Base-by-base conservation (phyloP, 2,888 invertebrate species). In the Herminia tarsipennalis region DNA sequence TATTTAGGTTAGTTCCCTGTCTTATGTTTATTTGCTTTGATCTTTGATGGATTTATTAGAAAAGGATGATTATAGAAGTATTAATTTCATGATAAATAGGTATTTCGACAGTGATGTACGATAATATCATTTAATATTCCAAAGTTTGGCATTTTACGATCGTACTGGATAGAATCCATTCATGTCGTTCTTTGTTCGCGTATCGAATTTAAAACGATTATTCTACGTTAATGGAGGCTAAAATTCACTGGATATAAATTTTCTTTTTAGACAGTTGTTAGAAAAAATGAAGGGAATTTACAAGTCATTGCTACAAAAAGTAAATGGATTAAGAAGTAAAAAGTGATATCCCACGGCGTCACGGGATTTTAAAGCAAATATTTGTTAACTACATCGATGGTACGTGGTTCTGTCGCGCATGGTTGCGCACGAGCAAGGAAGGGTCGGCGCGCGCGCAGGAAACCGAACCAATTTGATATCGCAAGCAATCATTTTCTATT, bases 341-440 rank as follows among this genome's bases (percentile, higher is more conserved):
- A 76, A 78, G 66, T 56, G 61, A 55, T 64, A 60, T 65, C 66
- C 64, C 63, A 57, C 57, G 55, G 48, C 56, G 56, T 59, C 62
- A 52, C 54, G 63, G 67, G 60, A 51, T 60, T 68, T 63, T 70
- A 73, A 67, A 75, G 73, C 78, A 76, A 85, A 86, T 81, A 83
- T 87, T 87, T 74, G 79, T 77, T 77, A 68, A 72, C 78, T 79
- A 81, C 55, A 81, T 76, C 61, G 73, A 74, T 64, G 69, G 61
- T 69, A 79, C 79, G 78, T 76, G 81, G 58, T 48, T 53, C 63
- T 62, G 80, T 73, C 68, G 42, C 75, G 83, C 71, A 48, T 57
- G 66, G 69, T 52, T 68, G 77, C 52, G 49, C 74, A 49, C 43
- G 14, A 12, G 24, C 35, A 32, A 34, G 21, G 14, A 6, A 24